Percentiles rank a stretch among this genome's conserved stretches.
Evolutionary conservation across 2,888 invertebrate genomes (phyloP).

Genomic region (Cyclophora albipunctata): DNA sequence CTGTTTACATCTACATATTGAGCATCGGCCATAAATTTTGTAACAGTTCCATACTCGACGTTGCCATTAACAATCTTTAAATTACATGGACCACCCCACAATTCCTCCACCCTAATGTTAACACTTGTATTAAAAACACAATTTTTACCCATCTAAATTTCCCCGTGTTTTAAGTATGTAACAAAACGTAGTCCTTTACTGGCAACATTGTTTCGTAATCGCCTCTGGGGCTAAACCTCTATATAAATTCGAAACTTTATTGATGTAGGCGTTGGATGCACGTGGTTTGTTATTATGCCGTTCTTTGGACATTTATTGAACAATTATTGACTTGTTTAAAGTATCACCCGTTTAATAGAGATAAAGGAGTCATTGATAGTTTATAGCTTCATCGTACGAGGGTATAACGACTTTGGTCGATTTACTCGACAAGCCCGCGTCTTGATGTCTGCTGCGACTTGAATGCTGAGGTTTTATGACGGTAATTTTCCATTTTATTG

Average conservation of each 20-base stretch:
- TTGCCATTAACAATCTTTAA: too few relatives aligned
- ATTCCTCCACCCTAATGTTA: too few relatives aligned
- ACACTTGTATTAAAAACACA: too few relatives aligned
- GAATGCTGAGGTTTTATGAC: conserved; percentile 51
- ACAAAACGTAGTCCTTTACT: conserved; percentile 19
- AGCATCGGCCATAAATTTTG: too few relatives aligned
- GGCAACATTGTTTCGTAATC: conserved; percentile 56
- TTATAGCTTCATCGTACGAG: conserved; percentile 64
- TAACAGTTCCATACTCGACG: too few relatives aligned
- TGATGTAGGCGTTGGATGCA: conserved; percentile 53
- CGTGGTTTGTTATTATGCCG: conserved; percentile 72
- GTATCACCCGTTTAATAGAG: conserved; percentile 71
- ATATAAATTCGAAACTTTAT: conserved; percentile 73
- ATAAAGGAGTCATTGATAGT: conserved; percentile 66
- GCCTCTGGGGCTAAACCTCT: conserved; percentile 70
- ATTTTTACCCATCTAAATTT: background rate
- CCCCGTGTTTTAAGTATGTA: conserved; percentile 10
- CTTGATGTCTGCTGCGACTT: conserved; percentile 46
- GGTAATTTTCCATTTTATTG: conserved; percentile 66
- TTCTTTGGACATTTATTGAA: conserved; percentile 72
- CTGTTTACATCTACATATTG: too few relatives aligned
- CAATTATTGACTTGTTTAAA: conserved; percentile 74
- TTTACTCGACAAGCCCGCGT: conserved; percentile 36
- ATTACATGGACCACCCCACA: too few relatives aligned
- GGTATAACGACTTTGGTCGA: conserved; percentile 35